phyloP scores from a whole-genome alignment of 37 sponge, comb jelly and placozoan genomes.

The Axinella damicornis region DNA sequence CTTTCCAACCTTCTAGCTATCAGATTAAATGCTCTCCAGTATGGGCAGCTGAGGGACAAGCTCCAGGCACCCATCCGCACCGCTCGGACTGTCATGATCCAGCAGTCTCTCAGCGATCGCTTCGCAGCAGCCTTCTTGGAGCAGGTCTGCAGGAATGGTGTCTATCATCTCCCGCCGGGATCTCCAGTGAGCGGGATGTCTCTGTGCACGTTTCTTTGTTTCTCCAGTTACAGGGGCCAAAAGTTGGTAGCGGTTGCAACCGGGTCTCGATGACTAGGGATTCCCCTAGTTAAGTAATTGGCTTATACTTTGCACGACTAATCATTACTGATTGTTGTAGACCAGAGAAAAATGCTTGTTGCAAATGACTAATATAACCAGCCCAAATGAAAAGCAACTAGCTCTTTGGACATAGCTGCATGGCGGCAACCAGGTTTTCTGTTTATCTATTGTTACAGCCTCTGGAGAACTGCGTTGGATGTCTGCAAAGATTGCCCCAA shows the following conservation, averaged over 20 bases:
- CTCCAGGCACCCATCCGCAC: slow-evolving; percentile 73
- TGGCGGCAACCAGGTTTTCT: too few species aligned
- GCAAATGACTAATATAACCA: too few species aligned
- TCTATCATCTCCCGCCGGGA: slow-evolving; percentile 48
- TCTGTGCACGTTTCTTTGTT: too few species aligned
- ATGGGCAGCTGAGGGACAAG: slow-evolving; percentile 68
- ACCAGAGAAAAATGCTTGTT: too few species aligned
- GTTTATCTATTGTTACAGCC: slow-evolving; percentile 11
- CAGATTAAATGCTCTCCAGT: slow-evolving; percentile 82
- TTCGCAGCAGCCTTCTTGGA: slow-evolving; percentile 87
- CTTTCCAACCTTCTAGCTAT: slow-evolving; percentile 37
- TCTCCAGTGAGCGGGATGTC: slow-evolving; percentile 75
- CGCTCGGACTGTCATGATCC: slow-evolving; percentile 87
- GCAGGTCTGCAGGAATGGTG: slow-evolving; percentile 80
- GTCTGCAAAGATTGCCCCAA: slow-evolving; percentile 75
- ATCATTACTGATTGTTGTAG: too few species aligned
- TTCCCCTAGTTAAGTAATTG: too few species aligned
- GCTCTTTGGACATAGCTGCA: too few species aligned
- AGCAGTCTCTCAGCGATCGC: slow-evolving; percentile 87
- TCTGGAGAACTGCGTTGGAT: slow-evolving; percentile 93
- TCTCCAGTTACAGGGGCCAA: too few species aligned
- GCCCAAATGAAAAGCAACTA: too few species aligned
- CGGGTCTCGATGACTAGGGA: too few species aligned
- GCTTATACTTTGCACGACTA: too few species aligned
- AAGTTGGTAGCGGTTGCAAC: too few species aligned